phyloP scores from a whole-genome alignment of 2,113 vertebrate genomes.

The Psittacus erithacus region DNA sequence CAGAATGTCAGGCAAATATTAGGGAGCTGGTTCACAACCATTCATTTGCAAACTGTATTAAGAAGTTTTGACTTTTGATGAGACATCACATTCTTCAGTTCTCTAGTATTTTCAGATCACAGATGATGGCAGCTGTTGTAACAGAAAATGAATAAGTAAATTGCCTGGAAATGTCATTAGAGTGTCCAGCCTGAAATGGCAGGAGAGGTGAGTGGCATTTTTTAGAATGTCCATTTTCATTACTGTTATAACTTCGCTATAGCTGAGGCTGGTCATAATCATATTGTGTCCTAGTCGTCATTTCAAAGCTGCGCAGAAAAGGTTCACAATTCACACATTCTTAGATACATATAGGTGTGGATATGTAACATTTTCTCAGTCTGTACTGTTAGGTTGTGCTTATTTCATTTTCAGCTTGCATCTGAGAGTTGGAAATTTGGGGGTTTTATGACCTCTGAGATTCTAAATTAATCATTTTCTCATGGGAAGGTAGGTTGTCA shows the following conservation, averaged over 20 bases:
- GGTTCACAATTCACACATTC: background rate
- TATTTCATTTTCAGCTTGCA: background rate
- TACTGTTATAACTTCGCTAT: background rate
- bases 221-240: background rate
- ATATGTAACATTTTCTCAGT: background rate
- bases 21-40: background rate
- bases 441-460: background rate
- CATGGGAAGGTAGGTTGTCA: background rate
- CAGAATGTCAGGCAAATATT: background rate
- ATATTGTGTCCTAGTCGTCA: background rate
- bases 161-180: background rate
- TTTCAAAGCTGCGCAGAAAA: background rate
- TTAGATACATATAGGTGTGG: background rate
- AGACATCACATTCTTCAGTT: background rate
- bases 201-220: background rate
- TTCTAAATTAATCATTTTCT: conserved; percentile 15
- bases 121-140: background rate
- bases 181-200: background rate
- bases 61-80: background rate
- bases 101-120: background rate
- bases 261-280: background rate
- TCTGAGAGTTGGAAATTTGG: background rate
- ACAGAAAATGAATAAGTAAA: background rate
- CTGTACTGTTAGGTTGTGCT: background rate
- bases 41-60: background rate